phyloP scores from a whole-genome alignment of 2,797 vertebrate genomes.

The Enteromius anoplus region DNA sequence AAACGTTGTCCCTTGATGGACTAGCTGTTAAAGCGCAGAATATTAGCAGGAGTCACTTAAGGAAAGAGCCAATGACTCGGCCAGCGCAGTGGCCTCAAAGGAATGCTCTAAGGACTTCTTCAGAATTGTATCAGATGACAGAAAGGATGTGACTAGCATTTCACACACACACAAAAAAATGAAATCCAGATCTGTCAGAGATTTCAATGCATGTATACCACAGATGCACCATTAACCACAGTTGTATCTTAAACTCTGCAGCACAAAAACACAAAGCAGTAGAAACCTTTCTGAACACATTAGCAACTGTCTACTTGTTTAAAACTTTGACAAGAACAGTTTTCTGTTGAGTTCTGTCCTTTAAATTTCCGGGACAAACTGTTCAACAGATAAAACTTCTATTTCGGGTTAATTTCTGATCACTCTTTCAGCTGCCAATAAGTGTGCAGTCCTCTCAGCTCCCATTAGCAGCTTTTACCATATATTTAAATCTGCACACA shows the following conservation, averaged over 20 bases:
- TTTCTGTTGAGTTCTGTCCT: neutral
- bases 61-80: neutral
- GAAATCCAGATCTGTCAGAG: neutral
- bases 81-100: neutral
- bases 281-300: neutral
- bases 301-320: neutral
- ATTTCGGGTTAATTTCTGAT: conserved; percentile 11
- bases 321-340: conserved; percentile 14
- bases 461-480: neutral
- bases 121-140: neutral
- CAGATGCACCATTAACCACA: neutral
- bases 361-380: neutral
- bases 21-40: conserved; percentile 21
- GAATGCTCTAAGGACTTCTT: neutral
- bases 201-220: neutral
- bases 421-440: neutral
- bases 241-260: neutral
- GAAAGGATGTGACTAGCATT: neutral
- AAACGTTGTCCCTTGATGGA: neutral
- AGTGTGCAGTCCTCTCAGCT: neutral
- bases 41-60: neutral
- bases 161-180: too few species aligned
- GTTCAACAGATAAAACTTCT: neutral
- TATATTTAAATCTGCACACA: neutral
- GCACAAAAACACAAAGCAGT: neutral